phyloP scores from a whole-genome alignment of 2,113 vertebrate species.

The Naja naja region DNA sequence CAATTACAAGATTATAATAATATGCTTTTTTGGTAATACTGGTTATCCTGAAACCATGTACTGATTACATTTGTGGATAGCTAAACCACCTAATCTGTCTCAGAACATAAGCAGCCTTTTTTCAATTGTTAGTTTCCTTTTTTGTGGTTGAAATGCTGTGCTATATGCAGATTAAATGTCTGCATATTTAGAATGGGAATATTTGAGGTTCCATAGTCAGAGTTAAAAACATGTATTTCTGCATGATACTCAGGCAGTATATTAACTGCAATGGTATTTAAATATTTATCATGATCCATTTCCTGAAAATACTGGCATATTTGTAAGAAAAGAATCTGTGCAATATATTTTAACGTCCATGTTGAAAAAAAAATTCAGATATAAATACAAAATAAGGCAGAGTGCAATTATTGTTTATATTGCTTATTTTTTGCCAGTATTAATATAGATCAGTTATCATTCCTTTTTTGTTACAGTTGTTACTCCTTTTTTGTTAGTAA shows the following conservation, averaged over 20 bases:
- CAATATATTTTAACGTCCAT: background rate
- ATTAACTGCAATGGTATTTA: background rate
- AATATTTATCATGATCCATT: background rate
- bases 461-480: no score
- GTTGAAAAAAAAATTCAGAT: background rate
- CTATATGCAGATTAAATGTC: conserved; percentile 16
- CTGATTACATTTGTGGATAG: background rate
- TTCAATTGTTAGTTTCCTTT: conserved; percentile 17
- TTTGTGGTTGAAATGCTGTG: background rate
- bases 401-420: conserved; percentile 36
- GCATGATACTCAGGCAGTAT: background rate
- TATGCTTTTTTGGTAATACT: background rate
- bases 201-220: conserved; percentile 36
- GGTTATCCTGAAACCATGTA: background rate
- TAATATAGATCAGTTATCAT: background rate
- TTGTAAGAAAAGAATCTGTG: background rate
- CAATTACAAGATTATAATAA: conserved; percentile 14
- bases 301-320: background rate
- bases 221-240: conserved; percentile 7
- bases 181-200: conserved; percentile 37
- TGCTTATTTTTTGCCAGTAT: background rate
- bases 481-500: background rate
- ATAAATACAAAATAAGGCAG: conserved; percentile 9
- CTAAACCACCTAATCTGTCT: conserved; percentile 25
- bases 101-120: background rate